Evolutionary conservation across 2,888 invertebrate species (phyloP), one percentile per base, ranked within the genome.

Genomic region (Nymphalis c-album): DNA sequence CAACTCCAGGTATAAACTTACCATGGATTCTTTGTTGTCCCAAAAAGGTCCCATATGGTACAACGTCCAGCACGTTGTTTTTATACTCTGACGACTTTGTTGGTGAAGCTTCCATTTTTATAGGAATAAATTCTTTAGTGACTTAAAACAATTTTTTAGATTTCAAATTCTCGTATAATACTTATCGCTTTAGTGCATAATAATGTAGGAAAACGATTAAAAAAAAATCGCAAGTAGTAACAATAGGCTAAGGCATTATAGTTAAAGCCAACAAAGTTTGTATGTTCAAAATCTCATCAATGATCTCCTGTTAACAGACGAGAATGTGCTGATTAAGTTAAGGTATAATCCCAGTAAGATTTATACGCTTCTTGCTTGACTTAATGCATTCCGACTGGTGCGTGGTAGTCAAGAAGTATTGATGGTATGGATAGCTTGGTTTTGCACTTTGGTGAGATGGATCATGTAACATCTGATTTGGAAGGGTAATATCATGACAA

Each of bases 351-450:
- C 87, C 85, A 82, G 79, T 89, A 88, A 86, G 85, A 81, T 86
- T 86, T 85, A 84, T 86, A 90, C 82, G 91, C 90, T 90, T 91
- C 82, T 85, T 84, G 90, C 89, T 90, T 88, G 82, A 87, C 84
- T 87, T 82, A 77, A 80, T 90, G 89, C 90, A 91, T 91, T 91
- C 89, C 90, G 91, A 84, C 91, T 90, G 91, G 91, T 91, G 91
- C 90, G 90, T 75, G 74, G 63, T 63, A 57, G 60, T 55, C 60
- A 73, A 59, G 16, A 26, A 13, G 13, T 20, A 51, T n/a, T 18
- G 31, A 61, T 48, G 48, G 46, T 35, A 47, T 55, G 40, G 47
- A 55, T 50, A 40, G 64, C 67, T 60, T 60, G 7, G 18, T 60
- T 40, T 53, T 62, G 61, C 26, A 22, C 46, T 48, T 63, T 60